Percentiles rank a stretch among this genome's conserved stretches.
These are phyloP conservation scores for Rhynchonycteris naso DNA, from an alignment of 2,797 vertebrate species.

Conservation along the genomic window DNA sequence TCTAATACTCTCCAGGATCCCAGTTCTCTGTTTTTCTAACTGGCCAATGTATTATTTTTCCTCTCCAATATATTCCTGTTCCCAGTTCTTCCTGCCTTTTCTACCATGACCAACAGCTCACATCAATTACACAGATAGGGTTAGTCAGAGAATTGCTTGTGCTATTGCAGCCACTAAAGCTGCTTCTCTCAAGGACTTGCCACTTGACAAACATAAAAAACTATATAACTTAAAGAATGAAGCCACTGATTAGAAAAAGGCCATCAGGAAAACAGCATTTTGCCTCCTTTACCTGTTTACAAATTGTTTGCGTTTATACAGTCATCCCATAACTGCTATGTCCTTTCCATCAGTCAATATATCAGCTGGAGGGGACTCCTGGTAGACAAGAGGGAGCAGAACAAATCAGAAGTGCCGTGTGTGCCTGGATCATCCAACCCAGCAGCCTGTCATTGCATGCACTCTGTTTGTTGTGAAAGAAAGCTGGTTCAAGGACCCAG, in stretches of 20 bases:
- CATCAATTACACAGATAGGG: constrained; percentile 21
- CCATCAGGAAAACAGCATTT: not conserved
- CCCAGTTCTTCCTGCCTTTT: not conserved
- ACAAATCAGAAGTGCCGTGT: not conserved
- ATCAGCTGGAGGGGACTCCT: constrained; percentile 8
- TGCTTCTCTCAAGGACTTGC: constrained; percentile 35
- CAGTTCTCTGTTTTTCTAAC: not conserved
- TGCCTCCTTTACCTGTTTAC: not conserved
- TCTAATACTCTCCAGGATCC: not conserved
- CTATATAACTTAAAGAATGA: constrained; percentile 26
- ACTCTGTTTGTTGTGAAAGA: not conserved
- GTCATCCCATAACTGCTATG: not conserved
- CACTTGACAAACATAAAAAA: constrained; percentile 44
- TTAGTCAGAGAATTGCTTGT: not conserved
- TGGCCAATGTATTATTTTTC: not conserved
- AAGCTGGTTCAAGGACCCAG: not conserved
- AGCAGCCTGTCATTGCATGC: not conserved
- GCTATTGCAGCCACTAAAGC: not conserved
- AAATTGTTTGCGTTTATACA: not conserved
- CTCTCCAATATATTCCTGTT: not conserved
- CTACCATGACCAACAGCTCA: not conserved
- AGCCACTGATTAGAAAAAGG: constrained; percentile 33
- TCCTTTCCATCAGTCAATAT: not conserved
- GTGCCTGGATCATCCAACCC: not conserved
- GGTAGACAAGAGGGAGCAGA: not conserved